Evolutionary conservation across 53 echinoderm and acorn worm species (phyloP), one percentile per base, ranked within the genome.

Genomic region (Holothuria scabra): DNA sequence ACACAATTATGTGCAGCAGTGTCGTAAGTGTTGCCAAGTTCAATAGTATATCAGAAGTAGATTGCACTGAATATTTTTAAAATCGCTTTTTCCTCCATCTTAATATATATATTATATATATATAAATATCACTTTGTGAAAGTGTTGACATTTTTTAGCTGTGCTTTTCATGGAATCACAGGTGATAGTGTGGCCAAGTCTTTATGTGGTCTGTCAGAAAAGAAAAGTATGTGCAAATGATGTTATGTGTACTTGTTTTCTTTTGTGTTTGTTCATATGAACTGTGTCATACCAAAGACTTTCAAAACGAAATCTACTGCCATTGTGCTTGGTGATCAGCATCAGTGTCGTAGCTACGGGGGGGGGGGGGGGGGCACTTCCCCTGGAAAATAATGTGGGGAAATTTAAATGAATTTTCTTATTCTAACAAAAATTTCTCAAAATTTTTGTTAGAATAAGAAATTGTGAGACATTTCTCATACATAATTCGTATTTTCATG

Each of bases 151-250:
- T 72, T 72, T 69, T 72, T 72, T 72, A 72, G 72, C 72, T 44
- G 72, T 72, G 72, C 72, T 72, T 72, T 44, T 72, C 72, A 72
- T 72, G 46, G 48, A 72, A 49, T 72, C 72, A 72, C 72, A 72
- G 72, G 72, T 72, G 72, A 69, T 69, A 69, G 69, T 69, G 69
- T 69, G 69, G 69, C 69, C 44, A 20, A 38, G 69, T 69, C 37
- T 69, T 22, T 69, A 69, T 69, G 69, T 69, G 69, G 38, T 69
- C 69, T 69, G 37, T 69, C 69, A 38, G 69, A 69, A 69, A 41
- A 69, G 69, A 69, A 38, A 69, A 69, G 69, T 69, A 69, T 69
- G 69, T 69, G 69, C 69, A 69, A 69, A 69, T 44, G 44, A 69
- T 6, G n/a, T 69, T 68, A 3, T 35, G 10, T 44, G 23, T 34